These are phyloP conservation scores for Pediacus dermestoides DNA, from an alignment of 2,888 invertebrate genomes.

Conservation along the genomic window DNA sequence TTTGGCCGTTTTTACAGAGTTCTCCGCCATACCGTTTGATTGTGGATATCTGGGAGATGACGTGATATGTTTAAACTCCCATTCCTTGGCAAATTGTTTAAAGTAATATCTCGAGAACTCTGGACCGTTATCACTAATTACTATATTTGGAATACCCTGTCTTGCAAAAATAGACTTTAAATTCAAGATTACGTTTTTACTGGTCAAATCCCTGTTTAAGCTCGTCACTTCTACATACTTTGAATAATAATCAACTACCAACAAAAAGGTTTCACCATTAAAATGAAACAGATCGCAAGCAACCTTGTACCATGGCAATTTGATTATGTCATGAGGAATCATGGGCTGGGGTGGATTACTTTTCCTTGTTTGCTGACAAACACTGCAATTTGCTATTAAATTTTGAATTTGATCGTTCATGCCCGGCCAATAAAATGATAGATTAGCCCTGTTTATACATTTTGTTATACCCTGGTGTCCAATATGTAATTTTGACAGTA, in stretches of 20 bases:
- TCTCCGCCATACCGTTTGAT: slow-evolving; percentile 12
- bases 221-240: no score
- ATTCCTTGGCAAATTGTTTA: slow-evolving; percentile 11
- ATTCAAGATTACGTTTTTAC: no score
- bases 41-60: no score
- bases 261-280: slow-evolving; percentile 3
- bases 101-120: slow-evolving; percentile 9
- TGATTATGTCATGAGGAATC: slow-evolving; percentile 11
- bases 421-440: no score
- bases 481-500: slow-evolving; percentile 7
- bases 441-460: slow-evolving; percentile 7
- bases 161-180: slow-evolving; percentile 13
- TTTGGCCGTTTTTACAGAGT: slow-evolving; percentile 25
- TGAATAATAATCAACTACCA: slow-evolving; percentile 14
- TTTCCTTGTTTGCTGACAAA: no score
- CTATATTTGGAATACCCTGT: slow-evolving; percentile 11
- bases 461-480: slow-evolving; percentile 9
- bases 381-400: no score
- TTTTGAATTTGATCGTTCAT: slow-evolving; percentile 11
- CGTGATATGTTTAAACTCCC: slow-evolving; percentile 11
- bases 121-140: slow-evolving; percentile 12
- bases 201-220: no score
- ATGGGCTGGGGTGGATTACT: no score
- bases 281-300: slow-evolving; percentile 13
- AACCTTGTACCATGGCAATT: slow-evolving; percentile 10